phyloP scores from a whole-genome alignment of 53 echinoderm and acorn worm genomes.

The Apostichopus leukothele region DNA sequence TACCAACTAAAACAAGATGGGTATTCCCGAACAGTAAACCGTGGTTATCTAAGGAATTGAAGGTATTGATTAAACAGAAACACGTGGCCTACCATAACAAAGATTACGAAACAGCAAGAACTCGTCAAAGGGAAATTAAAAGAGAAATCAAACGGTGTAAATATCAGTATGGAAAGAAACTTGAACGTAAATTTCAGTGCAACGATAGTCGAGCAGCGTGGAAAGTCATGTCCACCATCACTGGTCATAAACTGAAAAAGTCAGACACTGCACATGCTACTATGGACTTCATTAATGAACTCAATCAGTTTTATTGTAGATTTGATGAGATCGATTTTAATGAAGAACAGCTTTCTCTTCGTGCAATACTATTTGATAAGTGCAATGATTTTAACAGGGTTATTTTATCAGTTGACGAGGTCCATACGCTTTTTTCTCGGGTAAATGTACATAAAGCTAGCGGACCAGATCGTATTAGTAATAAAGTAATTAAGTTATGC shows the following conservation, averaged over 20 bases:
- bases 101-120: background rate
- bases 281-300: background rate
- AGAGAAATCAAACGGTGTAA: background rate
- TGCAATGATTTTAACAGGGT: background rate
- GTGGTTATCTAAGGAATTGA: slow-evolving; percentile 50
- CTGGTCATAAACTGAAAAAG: background rate
- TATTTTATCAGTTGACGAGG: background rate
- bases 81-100: background rate
- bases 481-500: background rate
- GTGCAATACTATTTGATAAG: background rate
- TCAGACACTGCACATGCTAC: background rate
- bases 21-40: slow-evolving; percentile 54
- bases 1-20: slow-evolving; percentile 10
- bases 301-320: background rate
- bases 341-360: background rate
- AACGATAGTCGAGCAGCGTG: background rate
- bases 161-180: background rate
- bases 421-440: background rate
- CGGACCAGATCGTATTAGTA: background rate
- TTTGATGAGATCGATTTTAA: background rate
- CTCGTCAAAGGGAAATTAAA: background rate
- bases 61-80: background rate
- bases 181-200: background rate
- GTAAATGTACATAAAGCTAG: background rate
- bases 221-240: background rate